Evolutionary conservation across 2,797 vertebrate species (phyloP), one percentile per base, ranked within the genome.

Genomic region (Podargus strigoides): DNA sequence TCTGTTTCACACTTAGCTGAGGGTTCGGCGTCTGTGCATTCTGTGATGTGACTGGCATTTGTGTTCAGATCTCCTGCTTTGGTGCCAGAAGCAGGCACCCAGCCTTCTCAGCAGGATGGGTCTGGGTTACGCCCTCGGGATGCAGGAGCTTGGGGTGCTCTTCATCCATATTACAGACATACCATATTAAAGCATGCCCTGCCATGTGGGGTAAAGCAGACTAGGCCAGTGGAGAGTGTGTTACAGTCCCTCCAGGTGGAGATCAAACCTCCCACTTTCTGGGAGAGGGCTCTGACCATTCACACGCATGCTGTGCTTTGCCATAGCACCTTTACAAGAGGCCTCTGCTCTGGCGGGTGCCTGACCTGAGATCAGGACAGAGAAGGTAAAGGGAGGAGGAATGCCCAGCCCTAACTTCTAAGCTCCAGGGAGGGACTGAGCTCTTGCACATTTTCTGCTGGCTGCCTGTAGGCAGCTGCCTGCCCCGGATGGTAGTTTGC

Each of bases 301-400:
- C 34, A 41, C 4, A 12, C 0, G 2, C 8, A 1, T 39, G 39
- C 44, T 22, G 21, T 0, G 1, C 67, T 70, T 44, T 23, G 7
- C 4, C 9, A 28, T 26, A 39, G 24, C 30, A 46, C 36, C 44
- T 78, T 53, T 53, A 32, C 42, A 62, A 42, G 27, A 23, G 3
- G 24, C 10, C 22, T 74, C 47, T 59, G 21, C 58, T 55, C 49
- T 47, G 41, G 8, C 30, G 44, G 12, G 28, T 56, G 16, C 27
- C 42, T 60, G 47, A 34, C 18, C 28, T 52, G 46, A 76, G 46
- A 47, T 26, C 22, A 73, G 0, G 0, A 32, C 10, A 32, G 30
- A 50, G 47, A 16, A 83, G 3, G 41, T 16, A 47, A 49, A 56
- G 10, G 36, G 50, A 70, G 19, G 17, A 85, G 32, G 26, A 83